Evolutionary conservation across 2,113 vertebrate species (phyloP), one percentile per base, ranked within the genome.

Genomic region (Ammospiza caudacuta): DNA sequence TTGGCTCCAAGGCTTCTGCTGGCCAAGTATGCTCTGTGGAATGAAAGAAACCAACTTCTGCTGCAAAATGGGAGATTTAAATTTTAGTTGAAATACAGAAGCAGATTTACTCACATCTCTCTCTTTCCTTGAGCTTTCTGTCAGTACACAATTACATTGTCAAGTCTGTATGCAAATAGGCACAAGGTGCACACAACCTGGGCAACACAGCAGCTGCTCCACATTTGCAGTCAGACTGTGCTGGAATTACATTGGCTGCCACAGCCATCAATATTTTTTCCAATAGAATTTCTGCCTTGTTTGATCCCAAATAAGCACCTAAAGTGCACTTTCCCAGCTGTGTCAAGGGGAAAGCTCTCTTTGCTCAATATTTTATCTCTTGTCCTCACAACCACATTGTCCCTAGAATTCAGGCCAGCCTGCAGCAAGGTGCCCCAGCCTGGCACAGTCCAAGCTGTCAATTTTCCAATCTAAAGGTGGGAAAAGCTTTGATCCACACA

Each of bases 221-320:
- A 70, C 22, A 5, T 90, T 22, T 61, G 46, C 87, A 90, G 63
- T 85, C 77, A 83, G 35, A 87, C 47, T 47, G 46, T 28, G 35
- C 31, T 35, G 49, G 15, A 35, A 14, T 79, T 29, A 19, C 3
- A 44, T 11, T 43, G 59, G 59, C 19, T 7, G 2, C 37, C 23
- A 11, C 47, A 64, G 24, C 43, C 35, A 25, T 58, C 87, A 67
- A 8, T 91, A 84, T 6, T 58, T 86, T 83, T 67, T 25, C 55
- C 82, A 80, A 14, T 77, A 41, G 14, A 21, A 72, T 93, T 96
- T 92, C 86, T 82, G 52, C 77, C 83, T 89, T 52, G 29, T 90
- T 96, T 82, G 61, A 78, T 92, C 70, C 73, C 86, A 78, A 58
- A 61, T 79, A 84, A 75, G 83, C 77, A 77, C 22, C 81, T 75